These are phyloP conservation scores for Cheilosia soror DNA, from an alignment of 2,888 invertebrate species.

Conservation along the genomic window DNA sequence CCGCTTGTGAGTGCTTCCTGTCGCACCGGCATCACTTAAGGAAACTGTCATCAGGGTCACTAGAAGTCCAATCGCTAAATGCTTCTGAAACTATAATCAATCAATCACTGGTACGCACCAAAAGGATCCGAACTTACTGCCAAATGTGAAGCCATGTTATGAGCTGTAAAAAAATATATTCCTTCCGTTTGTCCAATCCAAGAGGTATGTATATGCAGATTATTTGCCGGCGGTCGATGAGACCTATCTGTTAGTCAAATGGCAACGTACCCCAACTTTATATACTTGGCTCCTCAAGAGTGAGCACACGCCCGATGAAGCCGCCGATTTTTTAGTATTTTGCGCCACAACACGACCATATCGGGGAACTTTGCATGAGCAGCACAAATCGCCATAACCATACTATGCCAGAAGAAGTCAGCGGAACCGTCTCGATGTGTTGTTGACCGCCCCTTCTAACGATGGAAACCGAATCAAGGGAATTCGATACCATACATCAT, in stretches of 20 bases:
- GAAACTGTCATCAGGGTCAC: slow-evolving; percentile 56
- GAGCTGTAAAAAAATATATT: background rate
- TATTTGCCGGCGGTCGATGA: slow-evolving; percentile 56
- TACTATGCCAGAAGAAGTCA: slow-evolving; percentile 49
- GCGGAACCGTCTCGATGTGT: slow-evolving; percentile 37
- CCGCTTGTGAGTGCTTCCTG: slow-evolving; percentile 85
- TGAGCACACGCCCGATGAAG: slow-evolving; percentile 34
- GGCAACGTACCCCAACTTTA: slow-evolving; percentile 64
- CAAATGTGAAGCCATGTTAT: slow-evolving; percentile 51
- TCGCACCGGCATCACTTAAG: slow-evolving; percentile 43
- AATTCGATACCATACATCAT: slow-evolving; percentile 60
- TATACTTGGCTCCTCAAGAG: slow-evolving; percentile 64
- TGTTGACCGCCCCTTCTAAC: slow-evolving; percentile 41
- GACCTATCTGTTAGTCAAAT: slow-evolving; percentile 68
- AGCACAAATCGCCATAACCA: slow-evolving; percentile 17
- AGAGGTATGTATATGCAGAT: slow-evolving; percentile 38
- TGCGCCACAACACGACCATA: slow-evolving; percentile 6
- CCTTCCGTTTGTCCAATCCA: slow-evolving; percentile 37
- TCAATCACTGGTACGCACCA: slow-evolving; percentile 1
- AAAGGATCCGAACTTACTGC: slow-evolving; percentile 57
- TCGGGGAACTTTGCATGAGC: slow-evolving; percentile 42
- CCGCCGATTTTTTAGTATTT: slow-evolving; percentile 26
- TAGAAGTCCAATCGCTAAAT: slow-evolving; percentile 48
- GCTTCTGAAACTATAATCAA: slow-evolving; percentile 63
- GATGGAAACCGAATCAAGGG: slow-evolving; percentile 41